Evolutionary conservation across 2,797 vertebrate species (phyloP), one percentile per base, ranked within the genome.

Genomic region (Protonibea diacanthus): DNA sequence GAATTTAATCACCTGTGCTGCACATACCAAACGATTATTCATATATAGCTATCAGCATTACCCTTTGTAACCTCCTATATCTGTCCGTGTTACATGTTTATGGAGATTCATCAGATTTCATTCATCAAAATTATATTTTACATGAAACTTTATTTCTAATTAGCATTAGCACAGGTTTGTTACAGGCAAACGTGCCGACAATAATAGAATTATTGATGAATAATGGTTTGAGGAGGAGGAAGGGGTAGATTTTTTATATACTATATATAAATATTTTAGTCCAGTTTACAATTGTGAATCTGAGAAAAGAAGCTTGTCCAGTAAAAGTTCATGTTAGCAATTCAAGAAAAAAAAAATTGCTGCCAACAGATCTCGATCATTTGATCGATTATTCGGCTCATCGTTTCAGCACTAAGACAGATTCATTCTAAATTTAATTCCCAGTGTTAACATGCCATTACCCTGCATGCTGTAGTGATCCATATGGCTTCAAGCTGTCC

Each of bases 401-500:
- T 76, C 1, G 40, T 53, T 71, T 56, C 23, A 70, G 23, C 52
- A 53, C 21, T 49, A 29, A 62, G 59, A 60, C 47, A 52, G 20
- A 60, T 59, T 83, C 5, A 47, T 38, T 75, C 9, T 44, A 10
- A 57, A 76, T 58, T 21, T 9, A 13, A 74, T 66, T 51, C 45
- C 18, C 51, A 49, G 9, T 48, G 0, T 58, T 59, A 48, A 62
- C 49, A 14, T 65, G n/a, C 6, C 29, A 70, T 80, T 68, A 60
- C 25, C 18, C 18, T 63, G 47, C 55, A 38, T 61, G 27, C 62
- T 20, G 45, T 29, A 69, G 3, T 61, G 40, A 59, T 78, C 65
- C 38, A 33, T 75, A 65, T 70, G 44, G 62, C 70, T 61, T 61
- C 73, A 73, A 81, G 62, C 66, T 78, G 67, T 76, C 42, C 47